Conservation (phyloP, 2,888 invertebrate species). For the Nematopogon swammerdamellus region DNA sequence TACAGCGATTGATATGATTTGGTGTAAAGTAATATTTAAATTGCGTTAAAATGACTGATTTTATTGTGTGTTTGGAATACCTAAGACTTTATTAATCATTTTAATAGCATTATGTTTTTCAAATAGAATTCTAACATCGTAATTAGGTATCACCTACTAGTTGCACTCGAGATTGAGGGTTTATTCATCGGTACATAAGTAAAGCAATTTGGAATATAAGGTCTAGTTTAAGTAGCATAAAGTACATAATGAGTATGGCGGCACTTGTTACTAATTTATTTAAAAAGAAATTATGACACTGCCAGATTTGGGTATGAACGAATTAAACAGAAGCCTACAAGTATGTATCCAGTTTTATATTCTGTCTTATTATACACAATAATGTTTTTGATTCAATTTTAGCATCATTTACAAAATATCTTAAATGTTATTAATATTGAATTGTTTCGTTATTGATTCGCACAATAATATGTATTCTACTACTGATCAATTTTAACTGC, state of each 20-base stretch:
- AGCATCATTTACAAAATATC: not conserved
- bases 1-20: constrained; percentile 48
- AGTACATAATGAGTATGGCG: constrained; percentile 23
- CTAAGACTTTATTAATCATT: constrained; percentile 46
- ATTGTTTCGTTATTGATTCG: no score
- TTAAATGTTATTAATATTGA: no score
- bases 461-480: no score
- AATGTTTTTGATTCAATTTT: not conserved
- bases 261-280: constrained; percentile 25
- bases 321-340: not conserved
- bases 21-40: constrained; percentile 53
- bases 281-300: constrained; percentile 5
- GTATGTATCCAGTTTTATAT: not conserved
- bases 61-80: constrained; percentile 47
- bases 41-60: constrained; percentile 57
- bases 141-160: constrained; percentile 48
- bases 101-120: constrained; percentile 26
- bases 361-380: not conserved
- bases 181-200: constrained; percentile 36
- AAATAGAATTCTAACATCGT: constrained; percentile 41
- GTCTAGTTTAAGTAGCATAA: constrained; percentile 47
- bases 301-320: constrained; percentile 3
- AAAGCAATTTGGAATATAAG: constrained; percentile 53
- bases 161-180: constrained; percentile 42
- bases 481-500: no score